Percentiles rank a stretch among this genome's conserved stretches.
phyloP scores from a whole-genome alignment of 2,113 vertebrate genomes.

The Nymphicus hollandicus region DNA sequence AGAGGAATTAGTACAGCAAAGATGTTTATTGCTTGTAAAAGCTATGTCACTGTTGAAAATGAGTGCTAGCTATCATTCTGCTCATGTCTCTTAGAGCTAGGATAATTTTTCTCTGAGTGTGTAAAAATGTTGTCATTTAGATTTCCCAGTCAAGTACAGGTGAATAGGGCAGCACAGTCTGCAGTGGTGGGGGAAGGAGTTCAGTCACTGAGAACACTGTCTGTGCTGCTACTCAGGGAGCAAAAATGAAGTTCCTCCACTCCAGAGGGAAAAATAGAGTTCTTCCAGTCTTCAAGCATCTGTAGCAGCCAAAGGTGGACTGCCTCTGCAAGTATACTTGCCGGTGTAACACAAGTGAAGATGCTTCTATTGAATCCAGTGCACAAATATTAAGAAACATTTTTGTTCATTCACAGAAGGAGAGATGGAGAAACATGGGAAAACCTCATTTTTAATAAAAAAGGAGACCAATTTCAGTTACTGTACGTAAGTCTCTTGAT shows the following conservation, averaged over 20 bases:
- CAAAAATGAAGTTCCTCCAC: conserved; percentile 32
- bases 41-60: neutral
- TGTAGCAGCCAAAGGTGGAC: neutral
- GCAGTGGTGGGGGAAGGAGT: neutral
- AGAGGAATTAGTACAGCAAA: neutral
- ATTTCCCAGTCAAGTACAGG: conserved; percentile 1
- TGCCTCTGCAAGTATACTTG: neutral
- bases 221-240: neutral
- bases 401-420: neutral
- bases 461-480: neutral
- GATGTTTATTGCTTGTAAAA: neutral
- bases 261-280: conserved; percentile 13
- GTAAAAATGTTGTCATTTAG: neutral
- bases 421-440: neutral
- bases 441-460: neutral
- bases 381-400: neutral
- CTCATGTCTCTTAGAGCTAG: neutral
- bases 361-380: neutral
- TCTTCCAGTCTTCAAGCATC: neutral
- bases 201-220: neutral
- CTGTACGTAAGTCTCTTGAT: neutral
- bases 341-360: neutral
- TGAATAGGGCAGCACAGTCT: neutral
- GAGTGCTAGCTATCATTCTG: neutral
- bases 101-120: neutral